Percentiles rank a stretch among this genome's conserved stretches.
phyloP scores from a whole-genome alignment of 2,797 vertebrate genomes.

The Syndactyla subalaris region DNA sequence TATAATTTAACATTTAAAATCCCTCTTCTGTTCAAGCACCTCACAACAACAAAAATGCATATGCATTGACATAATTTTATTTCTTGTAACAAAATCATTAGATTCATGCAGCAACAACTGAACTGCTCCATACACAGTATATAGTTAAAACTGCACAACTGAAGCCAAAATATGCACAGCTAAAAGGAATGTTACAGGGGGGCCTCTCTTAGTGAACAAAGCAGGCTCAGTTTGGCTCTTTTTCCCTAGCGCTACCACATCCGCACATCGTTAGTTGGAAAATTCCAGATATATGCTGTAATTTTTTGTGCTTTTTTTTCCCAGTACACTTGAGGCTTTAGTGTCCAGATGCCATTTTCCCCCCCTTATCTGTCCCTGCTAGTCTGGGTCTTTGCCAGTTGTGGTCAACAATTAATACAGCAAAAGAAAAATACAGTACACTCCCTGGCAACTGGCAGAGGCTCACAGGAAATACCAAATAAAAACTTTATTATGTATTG shows the following conservation, averaged over 20 bases:
- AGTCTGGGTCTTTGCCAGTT: constrained; percentile 82
- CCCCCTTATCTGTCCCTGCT: constrained; percentile 80
- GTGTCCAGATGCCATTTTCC: constrained; percentile 90
- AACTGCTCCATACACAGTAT: constrained; percentile 88
- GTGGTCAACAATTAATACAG: constrained; percentile 85
- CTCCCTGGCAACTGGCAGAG: constrained; percentile 83
- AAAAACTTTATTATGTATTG: constrained; percentile 84
- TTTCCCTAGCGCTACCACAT: constrained; percentile 97
- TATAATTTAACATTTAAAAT: constrained; percentile 42
- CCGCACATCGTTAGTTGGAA: constrained; percentile 99
- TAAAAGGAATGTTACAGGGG: constrained; percentile 96
- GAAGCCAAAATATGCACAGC: constrained; percentile 98
- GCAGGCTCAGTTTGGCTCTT: constrained; percentile 98
- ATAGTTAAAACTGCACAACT: constrained; percentile 90
- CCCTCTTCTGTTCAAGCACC: not conserved
- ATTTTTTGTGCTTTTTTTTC: constrained; percentile 86
- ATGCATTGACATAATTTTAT: constrained; percentile 31
- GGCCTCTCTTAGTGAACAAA: constrained; percentile 96
- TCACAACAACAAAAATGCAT: not conserved
- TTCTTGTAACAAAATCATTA: constrained; percentile 78
- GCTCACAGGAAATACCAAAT: constrained; percentile 87
- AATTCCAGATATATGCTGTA: constrained; percentile 99
- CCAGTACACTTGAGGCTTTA: constrained; percentile 89
- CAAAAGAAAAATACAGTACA: constrained; percentile 78
- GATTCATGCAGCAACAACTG: constrained; percentile 77